Conservation (phyloP, 2,113 vertebrate genomes). For the Laticauda colubrina region DNA sequence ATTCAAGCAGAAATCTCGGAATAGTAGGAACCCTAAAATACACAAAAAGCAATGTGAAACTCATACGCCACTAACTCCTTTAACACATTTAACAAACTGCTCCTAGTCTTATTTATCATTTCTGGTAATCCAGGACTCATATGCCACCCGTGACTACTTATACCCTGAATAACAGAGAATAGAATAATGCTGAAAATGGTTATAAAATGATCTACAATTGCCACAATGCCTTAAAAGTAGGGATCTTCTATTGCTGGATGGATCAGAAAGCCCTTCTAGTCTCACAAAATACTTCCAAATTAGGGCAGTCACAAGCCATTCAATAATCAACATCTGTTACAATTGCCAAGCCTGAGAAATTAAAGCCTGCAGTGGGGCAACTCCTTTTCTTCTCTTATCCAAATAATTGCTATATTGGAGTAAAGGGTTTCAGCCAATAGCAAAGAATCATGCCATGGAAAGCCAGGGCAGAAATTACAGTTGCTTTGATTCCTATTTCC, state of each 20-base stretch:
- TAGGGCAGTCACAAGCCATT: neutral
- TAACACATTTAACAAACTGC: neutral
- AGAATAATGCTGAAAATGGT: neutral
- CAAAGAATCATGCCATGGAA: neutral
- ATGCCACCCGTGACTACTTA: neutral
- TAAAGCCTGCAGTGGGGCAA: neutral
- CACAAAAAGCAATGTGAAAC: neutral
- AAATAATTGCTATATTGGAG: neutral
- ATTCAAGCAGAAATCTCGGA: constrained; percentile 73
- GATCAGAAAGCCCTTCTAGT: neutral
- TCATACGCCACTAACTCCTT: neutral
- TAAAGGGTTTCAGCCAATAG: neutral
- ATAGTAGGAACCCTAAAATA: constrained; percentile 71
- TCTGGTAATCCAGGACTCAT: neutral
- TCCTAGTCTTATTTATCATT: neutral
- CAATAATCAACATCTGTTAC: neutral
- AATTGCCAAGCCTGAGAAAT: neutral
- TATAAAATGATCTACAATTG: neutral
- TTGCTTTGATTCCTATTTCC: neutral
- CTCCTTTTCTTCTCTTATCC: neutral
- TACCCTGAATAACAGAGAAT: neutral
- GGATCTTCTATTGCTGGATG: neutral
- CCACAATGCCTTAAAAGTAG: neutral
- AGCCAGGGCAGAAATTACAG: neutral
- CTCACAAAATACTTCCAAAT: neutral